Evolutionary conservation across 2,888 invertebrate genomes (phyloP).

Genomic region (Apodemia zela): DNA sequence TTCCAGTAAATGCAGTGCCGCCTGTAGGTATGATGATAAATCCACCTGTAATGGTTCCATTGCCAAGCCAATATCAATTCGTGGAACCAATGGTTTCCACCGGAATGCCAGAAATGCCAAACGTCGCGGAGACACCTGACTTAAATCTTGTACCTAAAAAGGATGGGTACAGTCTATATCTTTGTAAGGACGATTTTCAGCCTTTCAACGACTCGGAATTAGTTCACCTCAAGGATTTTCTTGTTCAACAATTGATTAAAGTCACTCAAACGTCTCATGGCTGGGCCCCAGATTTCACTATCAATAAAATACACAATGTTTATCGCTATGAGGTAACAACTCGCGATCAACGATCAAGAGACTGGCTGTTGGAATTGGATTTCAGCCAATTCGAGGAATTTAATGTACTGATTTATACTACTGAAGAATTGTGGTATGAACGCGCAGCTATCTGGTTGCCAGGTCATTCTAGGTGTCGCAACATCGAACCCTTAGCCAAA

Average conservation of each 20-base stretch:
- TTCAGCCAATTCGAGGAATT: conserved; percentile 51
- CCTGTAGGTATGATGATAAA: conserved; percentile 27
- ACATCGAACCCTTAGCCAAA: conserved; percentile 56
- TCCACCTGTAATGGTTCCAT: conserved; percentile 34
- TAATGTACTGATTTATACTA: conserved; percentile 58
- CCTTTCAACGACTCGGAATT: conserved; percentile 48
- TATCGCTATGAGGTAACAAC: conserved; percentile 57
- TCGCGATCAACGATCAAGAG: conserved; percentile 47
- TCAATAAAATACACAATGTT: conserved; percentile 55
- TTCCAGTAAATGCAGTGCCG: conserved; percentile 23
- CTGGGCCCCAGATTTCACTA: conserved; percentile 57
- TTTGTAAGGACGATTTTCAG: conserved; percentile 64
- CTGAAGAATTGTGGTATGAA: conserved; percentile 67
- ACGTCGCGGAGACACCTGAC: conserved; percentile 6
- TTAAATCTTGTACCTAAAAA: conserved; percentile 17
- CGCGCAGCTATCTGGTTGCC: conserved; percentile 69
- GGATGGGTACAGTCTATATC: conserved; percentile 45
- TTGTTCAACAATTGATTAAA: conserved; percentile 51
- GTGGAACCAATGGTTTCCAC: no score
- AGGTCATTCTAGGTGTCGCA: conserved; percentile 54
- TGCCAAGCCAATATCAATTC: conserved; percentile 29
- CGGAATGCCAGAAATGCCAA: conserved; percentile 17
- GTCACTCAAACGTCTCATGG: conserved; percentile 43
- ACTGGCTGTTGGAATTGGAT: conserved; percentile 59
- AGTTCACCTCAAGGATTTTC: conserved; percentile 47